Conservation (phyloP, 2,888 invertebrate species). For the Prosapia bicincta region DNA sequence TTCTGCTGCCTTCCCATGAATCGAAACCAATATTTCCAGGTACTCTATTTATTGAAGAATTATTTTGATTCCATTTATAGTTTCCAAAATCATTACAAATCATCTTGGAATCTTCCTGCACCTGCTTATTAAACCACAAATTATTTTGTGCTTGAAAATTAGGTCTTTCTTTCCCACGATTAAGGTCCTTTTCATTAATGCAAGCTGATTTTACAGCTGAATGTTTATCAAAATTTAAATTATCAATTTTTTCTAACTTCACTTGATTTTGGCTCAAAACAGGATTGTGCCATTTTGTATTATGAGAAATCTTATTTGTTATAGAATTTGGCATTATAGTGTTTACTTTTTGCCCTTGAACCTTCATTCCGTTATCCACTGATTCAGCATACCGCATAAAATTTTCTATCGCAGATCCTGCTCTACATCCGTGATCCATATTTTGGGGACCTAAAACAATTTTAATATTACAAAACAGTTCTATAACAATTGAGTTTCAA, state of each 20-base stretch:
- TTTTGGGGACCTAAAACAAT: background rate
- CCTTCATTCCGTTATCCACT: conserved; percentile 22
- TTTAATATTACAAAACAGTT: background rate
- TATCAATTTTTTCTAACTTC: background rate
- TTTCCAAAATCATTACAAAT: background rate
- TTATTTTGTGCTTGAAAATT: background rate
- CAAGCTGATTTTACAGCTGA: background rate
- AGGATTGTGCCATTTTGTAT: background rate
- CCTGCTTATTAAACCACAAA: background rate
- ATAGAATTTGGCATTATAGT: background rate
- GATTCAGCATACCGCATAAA: conserved; percentile 46
- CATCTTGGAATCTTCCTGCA: conserved; percentile 9
- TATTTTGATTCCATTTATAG: conserved; percentile 2
- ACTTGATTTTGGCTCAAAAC: background rate
- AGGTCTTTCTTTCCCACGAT: background rate
- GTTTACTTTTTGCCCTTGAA: background rate
- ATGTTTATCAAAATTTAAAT: background rate
- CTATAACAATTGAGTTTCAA: too few species aligned
- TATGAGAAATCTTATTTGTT: background rate
- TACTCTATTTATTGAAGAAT: background rate
- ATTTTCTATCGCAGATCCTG: conserved; percentile 46
- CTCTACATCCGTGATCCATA: background rate
- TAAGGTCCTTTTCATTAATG: background rate
- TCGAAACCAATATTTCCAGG: background rate
- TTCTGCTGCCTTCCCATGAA: background rate